Percentiles rank a stretch among this genome's conserved stretches.
Evolutionary conservation across 2,888 invertebrate species (phyloP).

Genomic region (Nomada lathburiana): DNA sequence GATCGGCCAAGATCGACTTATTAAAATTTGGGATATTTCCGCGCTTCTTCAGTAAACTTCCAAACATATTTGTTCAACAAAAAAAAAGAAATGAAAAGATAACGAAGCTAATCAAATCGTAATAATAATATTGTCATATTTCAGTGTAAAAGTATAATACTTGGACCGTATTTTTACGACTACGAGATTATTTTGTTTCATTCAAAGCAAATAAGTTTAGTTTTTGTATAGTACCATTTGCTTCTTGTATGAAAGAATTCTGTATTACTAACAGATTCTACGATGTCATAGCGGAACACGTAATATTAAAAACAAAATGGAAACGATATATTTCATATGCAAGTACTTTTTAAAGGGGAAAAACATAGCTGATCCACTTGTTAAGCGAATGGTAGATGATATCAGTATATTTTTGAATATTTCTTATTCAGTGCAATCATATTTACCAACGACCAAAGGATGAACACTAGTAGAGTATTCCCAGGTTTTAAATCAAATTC

Average conservation of each 20-base stretch:
- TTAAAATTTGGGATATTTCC: slow-evolving; percentile 96
- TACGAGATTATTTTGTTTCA: slow-evolving; percentile 44
- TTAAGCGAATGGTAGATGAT: slow-evolving; percentile 20
- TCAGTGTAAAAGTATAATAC: slow-evolving; percentile 56
- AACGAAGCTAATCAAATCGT: slow-evolving; percentile 67
- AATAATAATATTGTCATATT: slow-evolving; percentile 56
- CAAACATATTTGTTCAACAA: slow-evolving; percentile 43
- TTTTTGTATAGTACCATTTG: slow-evolving; percentile 37
- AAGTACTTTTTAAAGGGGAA: slow-evolving; percentile 32
- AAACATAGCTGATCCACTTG: slow-evolving; percentile 21
- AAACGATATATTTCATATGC: slow-evolving; percentile 6
- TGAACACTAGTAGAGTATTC: slow-evolving; percentile 48
- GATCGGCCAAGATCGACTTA: slow-evolving; percentile 97
- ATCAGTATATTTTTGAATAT: slow-evolving; percentile 50
- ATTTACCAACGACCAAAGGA: slow-evolving; percentile 61
- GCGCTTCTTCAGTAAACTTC: slow-evolving; percentile 86
- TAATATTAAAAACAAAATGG: slow-evolving; percentile 3
- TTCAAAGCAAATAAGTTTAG: slow-evolving; percentile 43
- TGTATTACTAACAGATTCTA: slow-evolving; percentile 9
- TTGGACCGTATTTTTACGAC: slow-evolving; percentile 74
- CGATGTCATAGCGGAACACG: not conserved
- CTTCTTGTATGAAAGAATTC: slow-evolving; percentile 21
- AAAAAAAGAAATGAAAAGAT: slow-evolving; percentile 7
- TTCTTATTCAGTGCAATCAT: slow-evolving; percentile 44
- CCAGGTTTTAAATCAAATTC: slow-evolving; percentile 21